Evolutionary conservation across 2,797 vertebrate species (phyloP), one percentile per base, ranked within the genome.

Genomic region (Scarus forsteni): DNA sequence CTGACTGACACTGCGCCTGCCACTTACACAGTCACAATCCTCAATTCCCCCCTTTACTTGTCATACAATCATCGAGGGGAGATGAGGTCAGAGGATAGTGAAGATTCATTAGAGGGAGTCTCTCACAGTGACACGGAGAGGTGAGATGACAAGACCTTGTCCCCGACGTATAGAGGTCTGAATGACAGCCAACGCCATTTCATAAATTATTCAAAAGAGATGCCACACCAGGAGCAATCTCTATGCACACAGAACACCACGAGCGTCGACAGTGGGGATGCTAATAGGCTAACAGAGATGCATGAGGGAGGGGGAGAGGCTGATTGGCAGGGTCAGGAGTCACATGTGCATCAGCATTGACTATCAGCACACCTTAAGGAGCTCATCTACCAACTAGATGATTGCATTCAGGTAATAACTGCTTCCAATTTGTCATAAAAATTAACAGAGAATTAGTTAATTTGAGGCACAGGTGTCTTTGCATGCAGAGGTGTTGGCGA

Each of bases 121-220:
- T 79, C 74, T 83, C 81, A 77, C 54, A 15, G 54, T 43, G 66
- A 79, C 79, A 80, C 60, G 18, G 42, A 52, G 74, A 73, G 58
- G 69, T 50, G 73, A 70, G 70, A 91, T 83, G 86, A 90, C 89
- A 90, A 81, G 84, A 82, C 82, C 86, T 73, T 50, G 71, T 90
- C 90, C 85, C 86, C 36, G 34, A 77, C 2, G 88, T 79, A 81
- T 58, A 44, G 72, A 71, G 70, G 66, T 51, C 76, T 90, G 88
- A 90, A 78, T 81, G 90, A 89, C 90, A 89, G 82, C 68, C 72
- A 54, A 34, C 75, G 82, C 78, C 80, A 58, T 64, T 79, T 84
- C 73, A 86, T 88, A 69, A 70, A 91, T 92, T 85, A 93, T 90
- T 91, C 77, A 90, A 49, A 15, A 3, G 42, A 52, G 66, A 70